Evolutionary conservation across 1,140 invertebrate genomes (phyloP), one percentile per base, ranked within the genome.

Genomic region (Spodoptera litura): DNA sequence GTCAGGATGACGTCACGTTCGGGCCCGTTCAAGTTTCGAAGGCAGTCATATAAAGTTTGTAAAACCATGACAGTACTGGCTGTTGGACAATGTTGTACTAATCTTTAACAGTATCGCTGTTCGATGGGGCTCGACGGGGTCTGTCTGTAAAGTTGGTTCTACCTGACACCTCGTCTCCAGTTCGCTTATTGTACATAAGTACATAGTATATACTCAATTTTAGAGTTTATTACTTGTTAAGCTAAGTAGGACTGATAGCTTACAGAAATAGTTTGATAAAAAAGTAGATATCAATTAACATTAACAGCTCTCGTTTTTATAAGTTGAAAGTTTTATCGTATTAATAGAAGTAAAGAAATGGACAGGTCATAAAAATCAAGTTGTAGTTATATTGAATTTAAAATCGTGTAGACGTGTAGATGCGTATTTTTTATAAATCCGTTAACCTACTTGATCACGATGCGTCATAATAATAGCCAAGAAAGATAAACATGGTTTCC

Each of bases 171-270:
- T 85, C 81, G 70, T 78, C 27, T 76, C 25, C 52, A 44, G 56
- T n/a, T 75, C 44, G 11, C 35, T 73, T 61, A 84, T 84, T 79
- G 75, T 81, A 62, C 77, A 79, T 59, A 15, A 85, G 78, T 81
- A 58, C 77, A 79, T 59, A n/a, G n/a, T n/a, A n/a, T n/a, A n/a
- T 15, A 85, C 81, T 82, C 77, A 83, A 85, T 86, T 83, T 86
- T 74, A 72, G 13, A 74, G 83, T 79, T 81, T 87, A 87, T 85
- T 86, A 82, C 88, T 85, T 83, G 79, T 71, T 78, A 59, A 35
- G 3, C 5, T 38, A 11, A 20, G 38, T 15, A 58, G 10, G 35
- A 31, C 11, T 38, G n/a, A 44, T n/a, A 11, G 44, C 35, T 31
- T 59, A 78, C 56, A n/a, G n/a, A 6, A 38, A 20, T 71, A 53